A percentile compares a stretch with the other conserved stretches of the same genome.
Conservation (phyloP, 2,797 vertebrate genomes). For the Fistularia tabacaria region DNA sequence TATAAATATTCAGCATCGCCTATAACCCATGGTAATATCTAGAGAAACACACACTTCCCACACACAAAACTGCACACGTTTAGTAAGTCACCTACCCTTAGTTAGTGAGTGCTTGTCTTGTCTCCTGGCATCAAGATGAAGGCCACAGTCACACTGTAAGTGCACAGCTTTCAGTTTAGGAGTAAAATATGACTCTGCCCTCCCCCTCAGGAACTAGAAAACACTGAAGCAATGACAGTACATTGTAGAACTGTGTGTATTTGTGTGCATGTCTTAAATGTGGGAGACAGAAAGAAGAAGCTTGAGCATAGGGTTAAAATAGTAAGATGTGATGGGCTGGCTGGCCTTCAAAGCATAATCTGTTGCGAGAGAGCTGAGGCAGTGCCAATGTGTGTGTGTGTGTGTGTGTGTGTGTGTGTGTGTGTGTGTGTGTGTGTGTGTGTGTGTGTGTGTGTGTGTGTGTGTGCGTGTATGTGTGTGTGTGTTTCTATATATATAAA, state of each 20-base stretch:
- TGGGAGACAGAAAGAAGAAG: constrained; percentile 3
- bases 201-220: constrained; percentile 32
- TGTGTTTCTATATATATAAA: no score
- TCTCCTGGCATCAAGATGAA: constrained; percentile 59
- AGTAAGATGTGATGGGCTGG: constrained; percentile 56
- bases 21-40: constrained; percentile 8
- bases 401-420: constrained; percentile 28
- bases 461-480: no score
- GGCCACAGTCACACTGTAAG: constrained; percentile 63
- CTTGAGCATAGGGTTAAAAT: constrained; percentile 24
- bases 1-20: constrained; percentile 31
- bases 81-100: constrained; percentile 35
- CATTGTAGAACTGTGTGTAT: constrained; percentile 19
- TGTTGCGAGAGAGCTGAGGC: constrained; percentile 49
- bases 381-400: constrained; percentile 39
- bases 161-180: constrained; percentile 63
- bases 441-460: no score
- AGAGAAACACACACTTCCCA: background rate
- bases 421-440: no score
- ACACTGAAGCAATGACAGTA: constrained; percentile 39
- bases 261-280: background rate
- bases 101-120: constrained; percentile 44
- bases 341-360: constrained; percentile 64
- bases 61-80: constrained; percentile 8
- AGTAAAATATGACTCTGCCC: constrained; percentile 52